phyloP scores from a whole-genome alignment of 2,113 vertebrate species.

The Crotalus viridis region DNA sequence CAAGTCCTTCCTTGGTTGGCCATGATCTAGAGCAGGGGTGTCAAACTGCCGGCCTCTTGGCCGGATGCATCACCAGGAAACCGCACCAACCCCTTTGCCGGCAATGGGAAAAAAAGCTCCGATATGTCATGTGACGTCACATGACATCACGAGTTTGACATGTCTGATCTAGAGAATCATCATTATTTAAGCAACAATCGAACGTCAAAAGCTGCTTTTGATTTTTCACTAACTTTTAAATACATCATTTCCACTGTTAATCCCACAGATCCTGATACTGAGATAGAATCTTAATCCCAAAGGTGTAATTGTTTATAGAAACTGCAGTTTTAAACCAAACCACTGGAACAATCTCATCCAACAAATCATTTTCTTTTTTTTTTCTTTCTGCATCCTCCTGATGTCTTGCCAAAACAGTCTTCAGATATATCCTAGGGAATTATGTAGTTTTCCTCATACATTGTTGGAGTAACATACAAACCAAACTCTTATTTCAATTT shows the following conservation, averaged over 20 bases:
- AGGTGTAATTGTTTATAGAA: neutral
- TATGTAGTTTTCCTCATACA: neutral
- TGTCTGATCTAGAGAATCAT: neutral
- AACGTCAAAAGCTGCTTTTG: neutral
- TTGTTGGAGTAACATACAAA: conserved; percentile 23
- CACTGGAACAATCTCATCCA: conserved; percentile 10
- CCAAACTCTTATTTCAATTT: conserved; percentile 54
- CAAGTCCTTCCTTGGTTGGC: neutral
- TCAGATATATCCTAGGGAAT: neutral
- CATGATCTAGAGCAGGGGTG: neutral
- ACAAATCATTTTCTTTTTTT: neutral
- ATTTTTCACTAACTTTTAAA: conserved; percentile 22
- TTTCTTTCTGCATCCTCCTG: neutral
- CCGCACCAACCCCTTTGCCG: too few species aligned
- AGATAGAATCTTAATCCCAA: neutral
- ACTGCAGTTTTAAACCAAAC: conserved; percentile 1
- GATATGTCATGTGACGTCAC: too few species aligned
- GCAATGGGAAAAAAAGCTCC: too few species aligned
- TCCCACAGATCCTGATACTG: neutral
- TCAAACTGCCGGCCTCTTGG: too few species aligned
- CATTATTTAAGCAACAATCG: neutral
- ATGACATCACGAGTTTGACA: too few species aligned
- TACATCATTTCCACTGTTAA: neutral
- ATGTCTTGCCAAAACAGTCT: accelerated
- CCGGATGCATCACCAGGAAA: too few species aligned